These are phyloP conservation scores for Ivindomyrus marchei DNA, from an alignment of 2,113 vertebrate species.

Conservation along the genomic window DNA sequence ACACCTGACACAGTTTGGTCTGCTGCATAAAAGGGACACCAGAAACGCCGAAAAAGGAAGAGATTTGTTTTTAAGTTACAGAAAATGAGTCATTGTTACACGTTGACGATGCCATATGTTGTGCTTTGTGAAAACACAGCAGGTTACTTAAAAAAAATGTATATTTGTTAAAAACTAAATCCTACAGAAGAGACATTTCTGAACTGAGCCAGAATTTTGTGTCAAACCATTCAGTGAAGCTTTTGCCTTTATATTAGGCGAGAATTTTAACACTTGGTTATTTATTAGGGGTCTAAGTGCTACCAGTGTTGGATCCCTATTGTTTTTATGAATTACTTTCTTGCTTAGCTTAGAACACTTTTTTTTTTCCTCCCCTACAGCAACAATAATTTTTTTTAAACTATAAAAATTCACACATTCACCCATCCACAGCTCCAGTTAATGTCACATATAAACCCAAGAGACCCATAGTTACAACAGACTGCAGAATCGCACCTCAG, in stretches of 20 bases:
- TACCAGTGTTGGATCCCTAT: neutral
- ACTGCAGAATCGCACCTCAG: neutral
- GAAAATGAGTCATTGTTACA: neutral
- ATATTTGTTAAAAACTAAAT: neutral
- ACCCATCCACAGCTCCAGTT: neutral
- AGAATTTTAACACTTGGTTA: neutral
- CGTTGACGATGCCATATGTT: neutral
- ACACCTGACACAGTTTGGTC: slow-evolving; percentile 41
- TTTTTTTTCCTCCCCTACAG: neutral
- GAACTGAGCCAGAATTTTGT: neutral
- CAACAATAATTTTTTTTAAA: neutral
- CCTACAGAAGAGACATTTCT: neutral
- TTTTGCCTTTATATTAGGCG: neutral
- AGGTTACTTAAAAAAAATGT: neutral
- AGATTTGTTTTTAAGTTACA: neutral
- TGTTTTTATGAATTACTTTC: neutral
- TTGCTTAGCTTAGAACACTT: neutral
- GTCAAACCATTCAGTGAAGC: neutral
- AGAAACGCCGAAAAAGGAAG: neutral
- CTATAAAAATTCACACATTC: neutral
- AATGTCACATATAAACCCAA: neutral
- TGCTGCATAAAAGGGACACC: slow-evolving; percentile 27
- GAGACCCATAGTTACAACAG: neutral
- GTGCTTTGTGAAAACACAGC: neutral
- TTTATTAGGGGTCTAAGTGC: neutral